Conservation (phyloP, 2,888 invertebrate genomes). For the Chouioia cunea region DNA sequence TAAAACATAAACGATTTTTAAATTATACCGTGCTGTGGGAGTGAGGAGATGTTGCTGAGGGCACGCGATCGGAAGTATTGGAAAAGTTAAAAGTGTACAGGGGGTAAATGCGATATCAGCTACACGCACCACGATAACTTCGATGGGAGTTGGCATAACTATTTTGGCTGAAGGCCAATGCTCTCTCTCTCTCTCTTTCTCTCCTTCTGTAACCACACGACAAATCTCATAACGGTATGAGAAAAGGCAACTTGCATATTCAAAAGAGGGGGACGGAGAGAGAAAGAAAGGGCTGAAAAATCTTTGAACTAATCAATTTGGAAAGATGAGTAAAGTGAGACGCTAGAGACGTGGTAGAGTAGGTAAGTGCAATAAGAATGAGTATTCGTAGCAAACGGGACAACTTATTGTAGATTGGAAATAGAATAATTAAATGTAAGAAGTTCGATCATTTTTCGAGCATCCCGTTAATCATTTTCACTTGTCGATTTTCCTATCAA, state of each 20-base stretch:
- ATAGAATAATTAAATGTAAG: no score
- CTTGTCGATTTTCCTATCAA: no score
- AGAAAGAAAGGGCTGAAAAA: background rate
- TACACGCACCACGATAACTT: slow-evolving; percentile 42
- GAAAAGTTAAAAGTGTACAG: slow-evolving; percentile 36
- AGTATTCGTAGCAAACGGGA: no score
- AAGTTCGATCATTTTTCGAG: no score
- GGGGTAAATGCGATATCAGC: slow-evolving; percentile 37
- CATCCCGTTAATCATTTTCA: no score
- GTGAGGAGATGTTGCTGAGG: background rate
- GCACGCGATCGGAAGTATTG: slow-evolving; percentile 5
- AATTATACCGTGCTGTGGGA: no score
- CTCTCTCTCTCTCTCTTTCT: slow-evolving; percentile 29
- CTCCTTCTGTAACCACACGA: slow-evolving; percentile 47
- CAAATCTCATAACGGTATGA: slow-evolving; percentile 55
- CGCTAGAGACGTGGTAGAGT: no score
- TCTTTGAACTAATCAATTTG: background rate
- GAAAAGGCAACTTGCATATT: slow-evolving; percentile 53
- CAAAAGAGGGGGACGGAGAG: background rate
- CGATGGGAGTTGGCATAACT: slow-evolving; percentile 58
- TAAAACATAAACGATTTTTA: no score
- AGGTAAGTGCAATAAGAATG: no score
- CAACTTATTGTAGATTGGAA: no score
- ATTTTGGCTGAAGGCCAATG: slow-evolving; percentile 61
- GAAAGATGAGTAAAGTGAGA: background rate